Evolutionary conservation across 2,113 vertebrate genomes (phyloP), one percentile per base, ranked within the genome.

Genomic region (Pavo muticus): DNA sequence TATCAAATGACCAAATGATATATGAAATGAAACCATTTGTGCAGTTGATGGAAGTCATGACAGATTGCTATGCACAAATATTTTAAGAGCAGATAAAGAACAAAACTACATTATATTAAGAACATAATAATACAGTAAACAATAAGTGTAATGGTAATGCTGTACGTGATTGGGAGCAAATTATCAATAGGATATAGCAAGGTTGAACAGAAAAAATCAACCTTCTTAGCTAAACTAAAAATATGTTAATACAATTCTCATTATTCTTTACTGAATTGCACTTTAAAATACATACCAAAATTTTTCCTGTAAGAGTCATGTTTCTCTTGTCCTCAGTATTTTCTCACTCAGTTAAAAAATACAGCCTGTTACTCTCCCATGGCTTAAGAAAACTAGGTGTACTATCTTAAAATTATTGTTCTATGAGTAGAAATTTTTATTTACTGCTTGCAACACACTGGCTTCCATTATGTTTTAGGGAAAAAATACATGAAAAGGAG

Each of bases 141-240:
- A 93, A 92, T 45, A 87, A 71, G 90, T 86, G 48, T 18, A 73
- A 50, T 93, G 47, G n/a, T 88, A 89, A 83, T 76, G 29, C 21
- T 54, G 5, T 25, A 87, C 93, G 94, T 94, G 57, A 88, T 44
- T 40, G 13, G 48, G 44, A 90, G 45, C 72, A 94, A 93, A 95
- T 84, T 73, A 90, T 47, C 74, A 39, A 11, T 64, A 44, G 48
- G 9, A 10, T 79, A 67, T 32, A 86, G 15, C 30, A 87, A 90
- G 48, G 54, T 35, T 47, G 18, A 71, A 60, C 47, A 63, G 50
- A 70, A 83, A 73, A 92, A 94, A 77, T 64, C 30, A 74, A 11
- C 19, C 7, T 40, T 68, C 37, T 73, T 59, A 69, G 11, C 25
- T 80, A 78, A 59, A 54, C 15, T 64, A 91, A 87, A 73, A 65